Percentiles rank a stretch among this genome's conserved stretches.
phyloP scores from a whole-genome alignment of 2,113 vertebrate species.

The Pelvicachromis taeniatus region DNA sequence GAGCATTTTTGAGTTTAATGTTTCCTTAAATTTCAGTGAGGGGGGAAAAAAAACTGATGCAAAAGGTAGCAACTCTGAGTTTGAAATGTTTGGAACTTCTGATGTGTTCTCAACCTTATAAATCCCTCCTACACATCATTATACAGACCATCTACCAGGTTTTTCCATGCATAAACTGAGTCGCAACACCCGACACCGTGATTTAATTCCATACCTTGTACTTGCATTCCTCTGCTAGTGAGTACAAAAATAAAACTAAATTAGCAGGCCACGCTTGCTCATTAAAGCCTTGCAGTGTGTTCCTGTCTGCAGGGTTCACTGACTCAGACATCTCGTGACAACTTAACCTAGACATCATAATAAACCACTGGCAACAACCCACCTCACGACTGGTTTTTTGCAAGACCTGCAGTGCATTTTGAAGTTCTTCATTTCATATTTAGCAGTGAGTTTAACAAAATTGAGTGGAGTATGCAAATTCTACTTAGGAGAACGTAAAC shows the following conservation, averaged over 20 bases:
- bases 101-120: neutral
- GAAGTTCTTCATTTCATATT: neutral
- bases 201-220: neutral
- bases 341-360: neutral
- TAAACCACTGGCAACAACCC: neutral
- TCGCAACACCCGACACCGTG: neutral
- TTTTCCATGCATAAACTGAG: neutral
- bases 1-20: conserved; percentile 29
- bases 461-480: neutral
- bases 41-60: neutral
- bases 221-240: neutral
- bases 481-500: rapidly evolving
- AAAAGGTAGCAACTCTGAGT: neutral
- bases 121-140: neutral
- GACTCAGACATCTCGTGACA: neutral
- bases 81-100: neutral
- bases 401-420: neutral
- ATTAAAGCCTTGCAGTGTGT: neutral
- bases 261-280: neutral
- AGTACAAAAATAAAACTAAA: neutral
- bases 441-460: neutral
- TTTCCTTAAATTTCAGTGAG: conserved; percentile 12
- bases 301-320: neutral
- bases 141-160: neutral
- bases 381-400: neutral